Conservation (phyloP, 2,797 vertebrate species). For the Acipenser oxyrinchus region DNA sequence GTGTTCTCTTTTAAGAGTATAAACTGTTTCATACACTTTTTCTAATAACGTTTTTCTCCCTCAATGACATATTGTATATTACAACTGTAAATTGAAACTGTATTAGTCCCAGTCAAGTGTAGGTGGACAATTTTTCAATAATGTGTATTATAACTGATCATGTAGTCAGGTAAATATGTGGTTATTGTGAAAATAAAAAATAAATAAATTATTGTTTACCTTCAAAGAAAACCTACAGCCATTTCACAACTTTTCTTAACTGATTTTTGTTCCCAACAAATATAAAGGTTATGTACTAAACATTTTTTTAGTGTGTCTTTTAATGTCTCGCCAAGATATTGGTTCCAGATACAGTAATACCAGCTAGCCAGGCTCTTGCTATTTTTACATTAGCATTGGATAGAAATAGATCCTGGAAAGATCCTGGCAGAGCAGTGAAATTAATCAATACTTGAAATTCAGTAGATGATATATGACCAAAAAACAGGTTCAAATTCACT, state of each 20-base stretch:
- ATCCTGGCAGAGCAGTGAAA: too few relatives aligned
- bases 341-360: too few relatives aligned
- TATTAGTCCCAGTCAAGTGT: slow-evolving; percentile 80
- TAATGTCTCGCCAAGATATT: too few relatives aligned
- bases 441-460: too few relatives aligned
- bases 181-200: slow-evolving; percentile 79
- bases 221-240: slow-evolving; percentile 41
- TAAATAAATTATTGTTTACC: slow-evolving; percentile 93
- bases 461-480: too few relatives aligned
- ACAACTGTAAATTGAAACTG: slow-evolving; percentile 65
- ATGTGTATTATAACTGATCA: slow-evolving; percentile 75
- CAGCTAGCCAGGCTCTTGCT: too few relatives aligned
- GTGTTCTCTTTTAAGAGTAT: slow-evolving; percentile 38
- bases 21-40: slow-evolving; percentile 47
- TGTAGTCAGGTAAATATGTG: slow-evolving; percentile 83
- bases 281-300: neutral
- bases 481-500: too few relatives aligned
- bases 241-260: slow-evolving; percentile 26
- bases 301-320: too few relatives aligned
- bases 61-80: slow-evolving; percentile 70
- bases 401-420: too few relatives aligned
- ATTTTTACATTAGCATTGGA: too few relatives aligned
- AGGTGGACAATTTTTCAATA: slow-evolving; percentile 72
- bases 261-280: neutral
- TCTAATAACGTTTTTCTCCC: slow-evolving; percentile 52